Evolutionary conservation across 2,888 invertebrate genomes (phyloP), one percentile per base, ranked within the genome.

Genomic region (Podotricha telesiphe): DNA sequence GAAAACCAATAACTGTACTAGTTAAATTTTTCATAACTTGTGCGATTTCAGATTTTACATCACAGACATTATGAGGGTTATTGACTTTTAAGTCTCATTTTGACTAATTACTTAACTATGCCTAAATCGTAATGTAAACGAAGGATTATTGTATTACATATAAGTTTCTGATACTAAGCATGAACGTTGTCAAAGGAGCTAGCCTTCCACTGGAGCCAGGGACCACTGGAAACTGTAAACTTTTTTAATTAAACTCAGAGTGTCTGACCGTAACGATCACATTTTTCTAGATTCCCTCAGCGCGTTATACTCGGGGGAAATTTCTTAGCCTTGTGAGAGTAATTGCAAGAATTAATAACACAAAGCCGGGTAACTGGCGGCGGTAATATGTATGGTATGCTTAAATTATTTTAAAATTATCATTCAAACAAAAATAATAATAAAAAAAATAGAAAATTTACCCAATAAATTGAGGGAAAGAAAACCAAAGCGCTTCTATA

Each of bases 241-340:
- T 89, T 89, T 90, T n/a, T 91, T 91, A 91, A 91, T 91, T 90
- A 91, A 91, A 86, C 79, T 81, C 79, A 77, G 78, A 82, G 82
- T 82, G 77, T 77, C 75, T 74, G 77, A 79, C 81, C 84, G 88
- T 88, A 89, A 89, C 87, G 87, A 88, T 82, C 85, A 80, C 87
- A 89, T 89, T 91, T 91, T 89, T 90, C 88, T 86, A 85, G 83
- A 83, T 82, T 85, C 87, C 85, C 86, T 84, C 82, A 76, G 80
- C 80, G 77, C 81, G 78, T 79, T 79, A 78, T 78, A 79, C 87
- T 84, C 86, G 75, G 80, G 85, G 87, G 88, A 87, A 90, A 88
- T 89, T 83, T 88, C 84, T 82, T 79, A 80, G 80, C 81, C 82
- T 79, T 80, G 84, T 80, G 82, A 82, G 84, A 89, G 85, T 89